Percentiles rank a stretch among this genome's conserved stretches.
Evolutionary conservation across 1,140 invertebrate genomes (phyloP).

Genomic region (Paraescarpia echinospica): DNA sequence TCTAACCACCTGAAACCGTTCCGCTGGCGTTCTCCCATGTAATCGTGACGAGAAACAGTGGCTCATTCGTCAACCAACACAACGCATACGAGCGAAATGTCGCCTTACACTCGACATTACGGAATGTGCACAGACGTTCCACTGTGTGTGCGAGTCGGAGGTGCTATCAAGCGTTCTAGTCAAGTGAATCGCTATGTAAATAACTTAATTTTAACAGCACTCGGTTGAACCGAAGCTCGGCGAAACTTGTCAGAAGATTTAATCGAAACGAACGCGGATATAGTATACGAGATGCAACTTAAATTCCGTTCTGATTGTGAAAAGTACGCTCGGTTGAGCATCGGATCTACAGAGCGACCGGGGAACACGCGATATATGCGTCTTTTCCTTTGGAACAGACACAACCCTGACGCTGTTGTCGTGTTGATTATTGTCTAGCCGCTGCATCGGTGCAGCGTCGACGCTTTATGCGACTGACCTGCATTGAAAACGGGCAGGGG

Average conservation of each 20-base stretch:
- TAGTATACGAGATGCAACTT: not conserved
- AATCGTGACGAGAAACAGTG: not conserved
- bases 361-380: not conserved
- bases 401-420: not conserved
- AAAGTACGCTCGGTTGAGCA: not conserved
- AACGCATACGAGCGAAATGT: not conserved
- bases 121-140: not conserved
- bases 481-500: not conserved
- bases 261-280: not conserved
- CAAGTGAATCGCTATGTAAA: conserved; percentile 5
- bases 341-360: not conserved
- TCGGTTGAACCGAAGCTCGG: not conserved
- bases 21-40: not conserved
- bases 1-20: not conserved
- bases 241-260: not conserved
- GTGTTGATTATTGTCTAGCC: not conserved
- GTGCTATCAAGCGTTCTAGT: not conserved
- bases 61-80: not conserved
- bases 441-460: not conserved
- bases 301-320: not conserved
- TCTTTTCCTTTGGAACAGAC: not conserved
- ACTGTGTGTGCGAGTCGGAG: not conserved
- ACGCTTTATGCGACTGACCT: not conserved
- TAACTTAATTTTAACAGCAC: not conserved
- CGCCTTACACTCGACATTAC: not conserved